A percentile compares a stretch with the other conserved stretches of the same genome.
phyloP scores from a whole-genome alignment of 2,888 invertebrate genomes.

The Nysson spinosus region DNA sequence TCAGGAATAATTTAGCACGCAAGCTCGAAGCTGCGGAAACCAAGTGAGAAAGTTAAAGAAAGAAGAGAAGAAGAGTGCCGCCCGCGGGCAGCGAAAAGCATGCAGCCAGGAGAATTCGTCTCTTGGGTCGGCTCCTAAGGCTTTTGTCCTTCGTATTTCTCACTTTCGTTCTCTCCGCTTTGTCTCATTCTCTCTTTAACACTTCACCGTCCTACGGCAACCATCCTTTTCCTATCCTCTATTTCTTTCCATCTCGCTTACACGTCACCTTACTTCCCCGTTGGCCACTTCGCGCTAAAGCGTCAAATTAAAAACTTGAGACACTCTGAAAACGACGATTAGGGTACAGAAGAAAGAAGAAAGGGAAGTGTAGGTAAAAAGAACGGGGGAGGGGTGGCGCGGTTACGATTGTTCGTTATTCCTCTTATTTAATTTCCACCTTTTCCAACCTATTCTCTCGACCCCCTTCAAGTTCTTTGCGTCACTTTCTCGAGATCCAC shows the following conservation, averaged over 20 bases:
- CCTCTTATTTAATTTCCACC: conserved; percentile 11
- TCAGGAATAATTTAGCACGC: conserved; percentile 59
- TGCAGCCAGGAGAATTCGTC: conserved; percentile 39
- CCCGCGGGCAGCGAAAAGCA: conserved; percentile 42
- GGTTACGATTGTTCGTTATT: conserved; percentile 53
- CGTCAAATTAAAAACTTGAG: conserved; percentile 71
- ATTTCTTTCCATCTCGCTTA: conserved; percentile 13
- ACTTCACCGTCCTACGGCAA: conserved; percentile 27
- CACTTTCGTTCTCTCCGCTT: conserved; percentile 23
- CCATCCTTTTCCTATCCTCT: conserved; percentile 25
- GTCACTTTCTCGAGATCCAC: conserved; percentile 24
- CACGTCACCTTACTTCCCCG: conserved; percentile 25
- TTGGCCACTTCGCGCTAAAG: conserved; percentile 64
- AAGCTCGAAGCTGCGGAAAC: conserved; percentile 26
- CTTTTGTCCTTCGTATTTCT: conserved; percentile 58
- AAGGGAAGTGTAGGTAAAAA: no score
- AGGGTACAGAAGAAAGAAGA: no score
- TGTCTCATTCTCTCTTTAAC: background rate
- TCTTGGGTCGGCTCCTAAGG: conserved; percentile 51
- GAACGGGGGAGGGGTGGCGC: conserved; percentile 6
- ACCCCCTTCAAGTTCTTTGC: conserved; percentile 22
- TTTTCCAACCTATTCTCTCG: conserved; percentile 24
- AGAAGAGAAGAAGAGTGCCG: conserved; percentile 27
- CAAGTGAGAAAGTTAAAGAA: conserved; percentile 14
- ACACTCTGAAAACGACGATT: conserved; percentile 59